Base-by-base conservation (phyloP, 2,888 invertebrate genomes). In the Stenodema calcarata region DNA sequence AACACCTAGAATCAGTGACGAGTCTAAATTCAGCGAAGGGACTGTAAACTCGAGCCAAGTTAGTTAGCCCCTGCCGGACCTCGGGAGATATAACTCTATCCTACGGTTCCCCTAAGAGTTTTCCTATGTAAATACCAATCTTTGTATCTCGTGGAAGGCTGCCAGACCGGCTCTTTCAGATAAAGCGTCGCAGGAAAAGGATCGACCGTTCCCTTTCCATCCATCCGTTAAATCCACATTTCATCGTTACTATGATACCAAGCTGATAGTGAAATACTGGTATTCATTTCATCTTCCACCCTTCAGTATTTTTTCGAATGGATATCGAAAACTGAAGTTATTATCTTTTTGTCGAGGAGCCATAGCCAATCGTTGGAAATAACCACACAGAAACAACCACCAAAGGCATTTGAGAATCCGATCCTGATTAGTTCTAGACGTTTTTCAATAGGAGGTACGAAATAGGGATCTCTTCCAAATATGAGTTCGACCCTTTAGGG, bases 81-180 rank as follows among this genome's bases (percentile, higher is more conserved):
- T 12, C 62, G 4, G 41, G 35, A 73, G 35, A 30, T 35, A 73
- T 35, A 30, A 35, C 35, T 44, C 27, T 18, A 78, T 44, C 78
- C 42, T 44, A 47, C 44, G 44, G 78, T 3, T 44, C 44, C 14
- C 27, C 78, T 78, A 50, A 80, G 50, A 80, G 80, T 80, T 80
- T 80, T 80, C 80, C 50, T 50, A 80, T 80, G 80, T 50, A 80
- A 80, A 80, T 80, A 50, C 80, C 80, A 80, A 80, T 80, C 80
- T 80, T 54, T 30, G 73, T 73, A 73, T 30, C 35, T 73, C 35
- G 73, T 73, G 73, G 73, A 30, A 41, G 30, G 7, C 35, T 73
- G 73, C 73, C 73, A 73, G 73, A 28, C 14, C 73, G 18, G 41
- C 14, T 28, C 70, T 73, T 73, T 73, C 73, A 41, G 41, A 73